phyloP scores from a whole-genome alignment of 2,888 invertebrate genomes.

The Lucinisca nassula region DNA sequence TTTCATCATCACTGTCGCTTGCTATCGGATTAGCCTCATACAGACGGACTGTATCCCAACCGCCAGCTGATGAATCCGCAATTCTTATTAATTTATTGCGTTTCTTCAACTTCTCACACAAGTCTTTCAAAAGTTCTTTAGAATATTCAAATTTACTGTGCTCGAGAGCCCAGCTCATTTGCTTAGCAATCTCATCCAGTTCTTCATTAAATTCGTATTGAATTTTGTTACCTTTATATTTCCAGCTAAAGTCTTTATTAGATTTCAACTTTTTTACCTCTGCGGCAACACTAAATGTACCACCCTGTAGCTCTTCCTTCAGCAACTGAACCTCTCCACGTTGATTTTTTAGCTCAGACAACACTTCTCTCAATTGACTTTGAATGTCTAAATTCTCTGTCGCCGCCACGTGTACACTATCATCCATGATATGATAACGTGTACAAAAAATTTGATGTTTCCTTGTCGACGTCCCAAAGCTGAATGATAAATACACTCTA shows the following conservation, averaged over 20 bases:
- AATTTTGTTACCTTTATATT: conserved; percentile 33
- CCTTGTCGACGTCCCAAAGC: too few relatives aligned
- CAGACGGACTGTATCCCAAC: conserved; percentile 38
- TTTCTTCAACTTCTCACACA: not conserved
- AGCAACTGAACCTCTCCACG: too few relatives aligned
- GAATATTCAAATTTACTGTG: conserved; percentile 24
- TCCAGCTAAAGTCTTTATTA: conserved; percentile 18
- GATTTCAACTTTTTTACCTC: conserved; percentile 37
- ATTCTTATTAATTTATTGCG: conserved; percentile 14
- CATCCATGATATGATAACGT: too few relatives aligned
- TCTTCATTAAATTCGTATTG: conserved; percentile 24
- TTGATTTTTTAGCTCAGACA: too few relatives aligned
- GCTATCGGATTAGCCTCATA: conserved; percentile 47
- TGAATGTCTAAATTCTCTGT: too few relatives aligned
- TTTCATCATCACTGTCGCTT: conserved; percentile 41
- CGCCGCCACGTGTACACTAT: too few relatives aligned
- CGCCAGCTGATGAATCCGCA: conserved; percentile 41
- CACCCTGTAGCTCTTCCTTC: too few relatives aligned
- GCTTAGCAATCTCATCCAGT: conserved; percentile 8
- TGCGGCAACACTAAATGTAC: not conserved
- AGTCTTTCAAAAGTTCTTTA: not conserved
- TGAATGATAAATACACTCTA: too few relatives aligned
- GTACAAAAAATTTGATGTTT: too few relatives aligned
- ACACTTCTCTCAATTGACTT: too few relatives aligned
- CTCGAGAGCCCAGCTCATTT: conserved; percentile 25